These are phyloP conservation scores for Laodelphax striatellus DNA, from an alignment of 1,140 invertebrate genomes.

Conservation along the genomic window DNA sequence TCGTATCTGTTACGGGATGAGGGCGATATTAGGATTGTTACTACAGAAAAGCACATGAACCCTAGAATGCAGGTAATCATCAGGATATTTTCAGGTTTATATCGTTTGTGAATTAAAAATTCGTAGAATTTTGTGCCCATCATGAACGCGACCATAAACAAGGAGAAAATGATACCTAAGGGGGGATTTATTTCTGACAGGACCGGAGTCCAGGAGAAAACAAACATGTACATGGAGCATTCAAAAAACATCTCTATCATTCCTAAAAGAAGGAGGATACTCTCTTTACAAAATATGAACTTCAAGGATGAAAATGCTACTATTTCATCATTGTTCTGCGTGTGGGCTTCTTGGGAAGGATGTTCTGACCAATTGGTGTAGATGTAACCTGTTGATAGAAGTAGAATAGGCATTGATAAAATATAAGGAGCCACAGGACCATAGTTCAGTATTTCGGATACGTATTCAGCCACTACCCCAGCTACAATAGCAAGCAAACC, in stretches of 20 bases:
- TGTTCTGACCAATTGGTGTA: conserved; percentile 19
- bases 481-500: conserved; percentile 53
- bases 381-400: conserved; percentile 34
- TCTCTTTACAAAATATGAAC: conserved; percentile 26
- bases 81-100: conserved; percentile 29
- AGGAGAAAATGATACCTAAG: conserved; percentile 43
- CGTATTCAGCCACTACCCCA: conserved; percentile 47
- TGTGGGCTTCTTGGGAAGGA: background rate
- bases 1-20: too few species aligned
- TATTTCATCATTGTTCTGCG: conserved; percentile 4
- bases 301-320: conserved; percentile 10
- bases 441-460: conserved; percentile 44
- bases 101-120: conserved; percentile 30
- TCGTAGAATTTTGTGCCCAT: conserved; percentile 53
- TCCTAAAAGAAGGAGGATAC: conserved; percentile 43
- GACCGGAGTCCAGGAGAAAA: conserved; percentile 60
- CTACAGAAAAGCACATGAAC: conserved; percentile 23
- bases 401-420: conserved; percentile 43
- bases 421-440: conserved; percentile 49
- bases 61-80: conserved; percentile 27
- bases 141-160: conserved; percentile 57
- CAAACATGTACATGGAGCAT: conserved; percentile 61
- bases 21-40: conserved; percentile 3
- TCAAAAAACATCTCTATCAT: conserved; percentile 56
- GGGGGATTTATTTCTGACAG: conserved; percentile 37